phyloP scores from a whole-genome alignment of 2,888 invertebrate species.

The Alitta virens region DNA sequence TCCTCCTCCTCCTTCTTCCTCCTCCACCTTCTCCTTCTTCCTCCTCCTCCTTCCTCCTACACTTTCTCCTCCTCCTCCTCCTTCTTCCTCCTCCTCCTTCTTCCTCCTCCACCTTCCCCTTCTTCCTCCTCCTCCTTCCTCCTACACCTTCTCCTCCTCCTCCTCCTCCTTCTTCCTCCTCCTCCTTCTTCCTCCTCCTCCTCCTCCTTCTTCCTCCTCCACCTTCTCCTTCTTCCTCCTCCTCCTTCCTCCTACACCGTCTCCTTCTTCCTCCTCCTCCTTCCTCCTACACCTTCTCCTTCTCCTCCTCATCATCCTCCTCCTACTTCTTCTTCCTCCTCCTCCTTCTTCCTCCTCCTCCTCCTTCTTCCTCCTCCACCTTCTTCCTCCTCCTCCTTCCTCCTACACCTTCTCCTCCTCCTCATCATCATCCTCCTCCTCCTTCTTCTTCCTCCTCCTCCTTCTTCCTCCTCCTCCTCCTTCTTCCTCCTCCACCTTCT shows the following conservation, averaged over 20 bases:
- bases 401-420: too few species aligned
- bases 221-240: neutral
- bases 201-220: neutral
- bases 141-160: neutral
- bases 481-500: too few species aligned
- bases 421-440: too few species aligned
- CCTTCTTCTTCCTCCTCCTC: too few species aligned
- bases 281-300: too few species aligned
- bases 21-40: neutral
- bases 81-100: neutral
- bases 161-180: neutral
- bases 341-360: neutral
- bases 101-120: constrained; percentile 9
- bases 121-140: neutral
- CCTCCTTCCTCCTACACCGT: too few species aligned
- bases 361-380: too few species aligned
- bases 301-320: constrained; percentile 1
- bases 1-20: constrained; percentile 1
- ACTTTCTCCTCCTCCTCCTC: neutral
- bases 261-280: too few species aligned
- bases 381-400: too few species aligned
- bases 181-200: constrained; percentile 2
- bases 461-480: too few species aligned
- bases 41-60: constrained; percentile 5
- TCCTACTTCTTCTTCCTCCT: neutral